These are phyloP conservation scores for Euzetes globulus DNA, from an alignment of 2,888 invertebrate species.

Conservation along the genomic window DNA sequence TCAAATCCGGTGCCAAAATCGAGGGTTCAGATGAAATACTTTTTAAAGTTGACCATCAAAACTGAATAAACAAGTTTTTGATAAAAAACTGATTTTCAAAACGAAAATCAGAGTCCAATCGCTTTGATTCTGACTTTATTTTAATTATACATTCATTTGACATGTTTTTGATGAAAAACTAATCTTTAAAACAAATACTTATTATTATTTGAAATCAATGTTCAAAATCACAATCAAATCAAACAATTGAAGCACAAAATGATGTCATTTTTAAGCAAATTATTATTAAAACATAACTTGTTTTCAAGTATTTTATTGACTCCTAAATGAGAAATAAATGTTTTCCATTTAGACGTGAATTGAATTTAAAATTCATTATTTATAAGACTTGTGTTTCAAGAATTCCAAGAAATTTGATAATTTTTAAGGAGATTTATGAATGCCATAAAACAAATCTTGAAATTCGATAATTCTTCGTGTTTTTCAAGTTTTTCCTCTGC, in stretches of 20 bases:
- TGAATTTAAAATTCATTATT: neutral
- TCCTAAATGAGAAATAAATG: neutral
- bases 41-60: neutral
- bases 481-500: no score
- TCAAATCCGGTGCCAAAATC: neutral
- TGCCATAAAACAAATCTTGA: neutral
- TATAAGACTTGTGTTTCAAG: neutral
- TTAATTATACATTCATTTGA: no score
- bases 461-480: no score
- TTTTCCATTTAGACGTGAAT: neutral
- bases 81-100: neutral
- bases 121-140: no score
- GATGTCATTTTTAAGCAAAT: neutral
- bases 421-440: neutral
- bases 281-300: neutral
- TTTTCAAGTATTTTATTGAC: no score
- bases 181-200: neutral
- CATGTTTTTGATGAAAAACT: neutral
- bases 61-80: neutral
- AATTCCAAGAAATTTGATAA: neutral
- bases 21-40: slow-evolving; percentile 11
- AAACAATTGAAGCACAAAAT: neutral
- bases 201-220: neutral
- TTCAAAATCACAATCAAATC: neutral
- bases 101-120: no score